A percentile compares a stretch with the other conserved stretches of the same genome.
phyloP scores from a whole-genome alignment of 2,113 vertebrate species.

The Hemibagrus wyckioides region DNA sequence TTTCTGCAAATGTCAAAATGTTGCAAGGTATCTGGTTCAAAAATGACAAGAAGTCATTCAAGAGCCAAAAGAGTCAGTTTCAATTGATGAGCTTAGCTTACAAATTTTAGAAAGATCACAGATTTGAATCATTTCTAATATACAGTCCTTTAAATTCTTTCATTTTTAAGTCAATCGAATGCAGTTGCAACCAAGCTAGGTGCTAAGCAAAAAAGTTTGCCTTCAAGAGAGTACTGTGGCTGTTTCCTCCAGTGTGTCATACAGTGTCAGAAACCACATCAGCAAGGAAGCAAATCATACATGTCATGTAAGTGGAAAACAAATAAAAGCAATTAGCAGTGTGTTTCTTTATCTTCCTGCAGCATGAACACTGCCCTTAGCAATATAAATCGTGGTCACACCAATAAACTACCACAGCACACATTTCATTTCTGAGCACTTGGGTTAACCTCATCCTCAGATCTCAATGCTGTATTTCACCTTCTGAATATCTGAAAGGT shows the following conservation, averaged over 20 bases:
- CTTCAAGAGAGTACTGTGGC: background rate
- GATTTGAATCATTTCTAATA: background rate
- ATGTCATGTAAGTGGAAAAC: background rate
- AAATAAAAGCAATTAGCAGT: background rate
- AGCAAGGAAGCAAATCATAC: background rate
- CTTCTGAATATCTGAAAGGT: background rate
- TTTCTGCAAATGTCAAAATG: background rate
- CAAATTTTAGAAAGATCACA: background rate
- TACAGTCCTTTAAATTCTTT: background rate
- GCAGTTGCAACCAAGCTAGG: background rate
- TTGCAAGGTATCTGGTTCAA: background rate
- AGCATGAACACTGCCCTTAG: background rate
- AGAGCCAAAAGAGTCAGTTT: background rate
- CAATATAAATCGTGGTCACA: constrained; percentile 1
- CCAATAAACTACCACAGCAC: constrained; percentile 19
- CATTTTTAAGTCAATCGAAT: background rate
- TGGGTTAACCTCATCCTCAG: constrained; percentile 40
- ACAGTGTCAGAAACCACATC: background rate
- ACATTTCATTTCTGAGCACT: constrained; percentile 23
- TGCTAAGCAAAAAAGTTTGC: background rate
- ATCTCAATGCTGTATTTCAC: background rate
- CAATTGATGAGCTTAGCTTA: background rate
- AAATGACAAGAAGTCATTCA: background rate
- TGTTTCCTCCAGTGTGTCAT: background rate
- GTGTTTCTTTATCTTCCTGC: background rate